phyloP scores from a whole-genome alignment of 2,113 vertebrate genomes.

The Phasianus colchicus region DNA sequence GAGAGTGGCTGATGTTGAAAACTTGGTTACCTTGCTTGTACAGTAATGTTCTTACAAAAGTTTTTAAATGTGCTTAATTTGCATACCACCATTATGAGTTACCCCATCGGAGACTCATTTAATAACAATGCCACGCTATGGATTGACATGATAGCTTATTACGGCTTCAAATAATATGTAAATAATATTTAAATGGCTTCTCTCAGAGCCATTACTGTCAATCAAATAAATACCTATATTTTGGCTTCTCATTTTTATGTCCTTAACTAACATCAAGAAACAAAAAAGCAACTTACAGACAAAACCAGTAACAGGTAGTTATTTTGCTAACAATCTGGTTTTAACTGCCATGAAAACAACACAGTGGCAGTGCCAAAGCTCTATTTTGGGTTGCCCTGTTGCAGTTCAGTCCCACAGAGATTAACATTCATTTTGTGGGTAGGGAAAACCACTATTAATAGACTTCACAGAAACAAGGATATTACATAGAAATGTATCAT shows the following conservation, averaged over 20 bases:
- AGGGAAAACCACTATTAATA: not conserved
- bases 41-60: slow-evolving; percentile 4
- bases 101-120: slow-evolving; percentile 8
- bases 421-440: not conserved
- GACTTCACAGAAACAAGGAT: not conserved
- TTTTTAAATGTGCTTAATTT: slow-evolving; percentile 41
- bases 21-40: not conserved
- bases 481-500: not conserved
- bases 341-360: slow-evolving; percentile 24
- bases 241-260: slow-evolving; percentile 60
- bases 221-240: slow-evolving; percentile 62
- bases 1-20: not conserved
- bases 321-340: slow-evolving; percentile 45
- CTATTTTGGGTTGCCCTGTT: not conserved
- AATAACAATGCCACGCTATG: slow-evolving; percentile 40
- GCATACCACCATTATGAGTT: slow-evolving; percentile 39
- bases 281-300: slow-evolving; percentile 11
- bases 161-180: slow-evolving; percentile 70
- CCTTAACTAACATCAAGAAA: slow-evolving; percentile 54
- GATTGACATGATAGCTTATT: slow-evolving; percentile 55
- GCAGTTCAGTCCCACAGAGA: not conserved
- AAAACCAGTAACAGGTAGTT: slow-evolving; percentile 50
- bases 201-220: slow-evolving; percentile 64
- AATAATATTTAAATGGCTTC: slow-evolving; percentile 76
- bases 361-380: not conserved